Evolutionary conservation across 1,140 invertebrate genomes (phyloP).

Genomic region (Philaenus spumarius): DNA sequence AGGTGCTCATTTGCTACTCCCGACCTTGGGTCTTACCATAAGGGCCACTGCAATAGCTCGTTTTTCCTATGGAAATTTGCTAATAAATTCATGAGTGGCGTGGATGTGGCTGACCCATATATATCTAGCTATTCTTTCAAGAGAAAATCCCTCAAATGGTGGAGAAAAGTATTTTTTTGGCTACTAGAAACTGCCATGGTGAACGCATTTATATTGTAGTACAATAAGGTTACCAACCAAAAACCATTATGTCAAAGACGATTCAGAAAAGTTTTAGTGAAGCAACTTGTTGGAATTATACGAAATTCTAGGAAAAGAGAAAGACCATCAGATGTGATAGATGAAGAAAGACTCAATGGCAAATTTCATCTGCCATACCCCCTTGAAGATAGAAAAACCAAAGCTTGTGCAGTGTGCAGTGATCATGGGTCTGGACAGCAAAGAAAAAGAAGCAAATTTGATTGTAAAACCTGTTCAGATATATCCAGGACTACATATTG

Average conservation of each 20-base stretch:
- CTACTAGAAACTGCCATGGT: slow-evolving; percentile 3
- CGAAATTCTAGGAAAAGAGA: background rate
- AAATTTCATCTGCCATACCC: slow-evolving; percentile 1
- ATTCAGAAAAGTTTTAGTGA: slow-evolving; percentile 4
- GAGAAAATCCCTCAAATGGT: slow-evolving; percentile 14
- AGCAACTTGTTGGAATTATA: slow-evolving; percentile 1
- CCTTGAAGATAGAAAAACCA: background rate
- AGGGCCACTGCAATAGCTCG: too few species aligned
- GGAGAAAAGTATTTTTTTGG: slow-evolving; percentile 17
- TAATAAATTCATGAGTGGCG: slow-evolving; percentile 7
- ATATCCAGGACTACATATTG: slow-evolving; percentile 3
- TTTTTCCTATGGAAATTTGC: too few species aligned
- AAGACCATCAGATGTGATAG: background rate
- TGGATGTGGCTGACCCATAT: slow-evolving; percentile 5
- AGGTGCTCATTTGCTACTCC: too few species aligned
- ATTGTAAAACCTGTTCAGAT: slow-evolving; percentile 4
- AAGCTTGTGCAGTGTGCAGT: slow-evolving; percentile 13
- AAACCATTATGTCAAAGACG: background rate
- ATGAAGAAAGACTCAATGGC: slow-evolving; percentile 3
- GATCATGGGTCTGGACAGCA: background rate
- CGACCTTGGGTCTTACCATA: too few species aligned
- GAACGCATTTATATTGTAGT: background rate
- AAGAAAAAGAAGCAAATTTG: background rate
- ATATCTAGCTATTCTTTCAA: slow-evolving; percentile 2
- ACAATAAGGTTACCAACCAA: background rate